Evolutionary conservation across 64 coral and sea anemone species (phyloP), one percentile per base, ranked within the genome.

Genomic region (Platygyra sinensis): DNA sequence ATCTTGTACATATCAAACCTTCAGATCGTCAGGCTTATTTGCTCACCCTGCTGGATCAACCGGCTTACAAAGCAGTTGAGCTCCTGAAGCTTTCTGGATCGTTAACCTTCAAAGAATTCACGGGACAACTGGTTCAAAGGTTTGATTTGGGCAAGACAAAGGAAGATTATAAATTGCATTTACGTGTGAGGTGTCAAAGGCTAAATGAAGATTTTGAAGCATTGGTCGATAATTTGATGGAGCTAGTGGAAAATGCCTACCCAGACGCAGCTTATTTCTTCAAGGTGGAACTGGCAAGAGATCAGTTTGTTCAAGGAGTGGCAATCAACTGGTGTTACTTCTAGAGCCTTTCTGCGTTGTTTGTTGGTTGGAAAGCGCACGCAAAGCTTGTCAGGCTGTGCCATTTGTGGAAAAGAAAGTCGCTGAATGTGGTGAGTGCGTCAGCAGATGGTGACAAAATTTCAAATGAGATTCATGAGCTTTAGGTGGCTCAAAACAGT

Each of bases 61-160:
- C 62, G 54, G 85, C 91, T 2, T 93, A 69, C 76, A 87, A 62
- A 80, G 91, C 84, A 8, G 86, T 88, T 22, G 72, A 86, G 59
- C 80, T 86, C 2, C 73, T 92, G 36, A 75, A 65, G n/a, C n/a
- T 92, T 27, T 65, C 74, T 15, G 62, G 30, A 57, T 49, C 0
- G 60, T 62, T 93, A 25, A 60, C 74, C 10, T 88, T 71, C 25
- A 30, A 73, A 12, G 76, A 79, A 78, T 93, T 93, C 50, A 81
- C 67, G 13, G 91, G 36, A 28, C 27, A 74, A 29, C 30, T 93
- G 64, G 54, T 73, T 38, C 24, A 72, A 71, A 57, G 91, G 30
- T 93, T 93, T 80, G 91, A 93, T 62, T 93, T 85, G 27, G 67
- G 86, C 29, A 93, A 82, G 31, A 87, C 76, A 13, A 88, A 60